These are phyloP conservation scores for Pogonomyrmex barbatus DNA, from an alignment of 1,140 invertebrate species.

Conservation along the genomic window DNA sequence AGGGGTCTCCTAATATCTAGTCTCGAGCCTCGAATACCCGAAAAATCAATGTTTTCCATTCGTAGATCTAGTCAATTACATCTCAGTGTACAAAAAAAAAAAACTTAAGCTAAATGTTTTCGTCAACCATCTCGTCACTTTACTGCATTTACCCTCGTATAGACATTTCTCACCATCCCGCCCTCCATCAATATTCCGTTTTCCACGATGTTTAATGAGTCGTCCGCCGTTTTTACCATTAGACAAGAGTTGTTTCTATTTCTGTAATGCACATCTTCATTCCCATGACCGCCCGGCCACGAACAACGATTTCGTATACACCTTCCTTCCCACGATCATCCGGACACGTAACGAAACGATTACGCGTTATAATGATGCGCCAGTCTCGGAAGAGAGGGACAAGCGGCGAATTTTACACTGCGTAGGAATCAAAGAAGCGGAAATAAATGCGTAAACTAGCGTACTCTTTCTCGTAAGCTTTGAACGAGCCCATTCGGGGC, in stretches of 20 bases:
- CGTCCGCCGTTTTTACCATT: not conserved
- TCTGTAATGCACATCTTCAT: not conserved
- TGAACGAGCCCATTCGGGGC: constrained; percentile 19
- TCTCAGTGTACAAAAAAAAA: constrained; percentile 79
- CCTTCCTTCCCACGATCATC: constrained; percentile 11
- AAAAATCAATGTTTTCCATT: constrained; percentile 85
- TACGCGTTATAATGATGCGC: not conserved
- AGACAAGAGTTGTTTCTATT: not conserved
- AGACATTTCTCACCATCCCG: constrained; percentile 14
- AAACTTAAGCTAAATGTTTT: constrained; percentile 79
- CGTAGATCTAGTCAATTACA: constrained; percentile 80
- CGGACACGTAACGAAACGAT: not conserved
- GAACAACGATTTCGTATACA: constrained; percentile 2
- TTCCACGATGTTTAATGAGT: not conserved
- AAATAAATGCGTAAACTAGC: constrained; percentile 27
- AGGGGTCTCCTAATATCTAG: constrained; percentile 76
- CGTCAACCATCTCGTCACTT: constrained; percentile 59
- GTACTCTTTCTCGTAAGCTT: constrained; percentile 42
- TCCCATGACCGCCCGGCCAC: not conserved
- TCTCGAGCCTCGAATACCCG: constrained; percentile 75
- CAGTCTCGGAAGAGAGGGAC: not conserved
- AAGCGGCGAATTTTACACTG: not conserved
- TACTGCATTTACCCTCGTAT: constrained; percentile 46
- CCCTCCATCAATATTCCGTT: not conserved
- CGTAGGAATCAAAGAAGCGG: constrained; percentile 25